These are phyloP conservation scores for Pogona vitticeps DNA, from an alignment of 2,113 vertebrate genomes.

Conservation along the genomic window DNA sequence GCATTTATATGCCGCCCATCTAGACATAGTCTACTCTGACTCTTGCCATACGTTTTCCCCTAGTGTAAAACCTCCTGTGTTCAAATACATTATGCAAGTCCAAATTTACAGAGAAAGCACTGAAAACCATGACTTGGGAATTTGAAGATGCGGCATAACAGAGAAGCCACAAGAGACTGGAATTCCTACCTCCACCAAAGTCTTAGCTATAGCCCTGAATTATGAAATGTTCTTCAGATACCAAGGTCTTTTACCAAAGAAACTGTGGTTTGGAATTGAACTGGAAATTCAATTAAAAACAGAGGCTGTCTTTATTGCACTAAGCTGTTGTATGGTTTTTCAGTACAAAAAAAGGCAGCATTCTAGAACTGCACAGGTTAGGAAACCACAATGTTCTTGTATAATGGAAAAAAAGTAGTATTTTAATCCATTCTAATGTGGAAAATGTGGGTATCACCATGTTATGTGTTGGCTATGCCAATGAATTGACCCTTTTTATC, in stretches of 20 bases:
- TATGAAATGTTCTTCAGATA: conserved; percentile 63
- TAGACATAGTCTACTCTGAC: no score
- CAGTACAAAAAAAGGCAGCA: neutral
- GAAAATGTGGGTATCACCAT: neutral
- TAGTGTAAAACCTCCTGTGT: conserved; percentile 22
- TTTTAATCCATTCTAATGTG: neutral
- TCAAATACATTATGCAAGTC: conserved; percentile 41
- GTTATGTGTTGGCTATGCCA: neutral
- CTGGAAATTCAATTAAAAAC: conserved; percentile 62
- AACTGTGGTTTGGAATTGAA: conserved; percentile 53
- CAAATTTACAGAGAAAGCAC: conserved; percentile 50
- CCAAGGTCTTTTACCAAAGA: conserved; percentile 63
- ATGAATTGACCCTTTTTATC: neutral
- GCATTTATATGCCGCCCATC: no score
- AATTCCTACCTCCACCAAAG: conserved; percentile 66
- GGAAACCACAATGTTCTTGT: neutral
- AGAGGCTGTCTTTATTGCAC: conserved; percentile 9
- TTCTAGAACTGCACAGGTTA: neutral
- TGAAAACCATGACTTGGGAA: conserved; percentile 59
- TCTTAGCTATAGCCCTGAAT: conserved; percentile 50
- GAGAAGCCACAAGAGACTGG: conserved; percentile 62
- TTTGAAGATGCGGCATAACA: conserved; percentile 65
- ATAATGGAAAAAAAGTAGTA: neutral
- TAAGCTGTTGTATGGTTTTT: conserved; percentile 32
- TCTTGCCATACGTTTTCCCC: conserved; percentile 13